Evolutionary conservation across 2,113 vertebrate species (phyloP), one percentile per base, ranked within the genome.

Genomic region (Hemibagrus wyckioides): DNA sequence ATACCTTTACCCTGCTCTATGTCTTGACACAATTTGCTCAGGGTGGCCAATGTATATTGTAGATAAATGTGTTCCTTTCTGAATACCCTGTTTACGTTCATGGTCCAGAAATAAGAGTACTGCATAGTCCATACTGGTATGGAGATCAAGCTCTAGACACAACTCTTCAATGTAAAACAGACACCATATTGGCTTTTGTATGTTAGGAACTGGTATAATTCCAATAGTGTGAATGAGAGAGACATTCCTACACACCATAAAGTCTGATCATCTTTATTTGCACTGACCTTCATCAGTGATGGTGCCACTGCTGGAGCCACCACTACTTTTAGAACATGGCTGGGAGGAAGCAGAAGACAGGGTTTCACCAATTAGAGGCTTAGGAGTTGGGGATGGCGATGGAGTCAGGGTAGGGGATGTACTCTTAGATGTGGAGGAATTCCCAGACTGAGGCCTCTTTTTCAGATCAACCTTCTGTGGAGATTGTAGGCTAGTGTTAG

Each of bases 381-480:
- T 92, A 36, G 97, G 90, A 84, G 97, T 4, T 82, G 96, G 80
- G 93, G 98, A 90, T 77, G 97, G 88, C 89, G 96, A 96, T 0
- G 98, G 98, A 0, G 98, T 99, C 80, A 99, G 95, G 6, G 98
- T 99, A 21, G 98, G 97, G 0, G 98, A 99, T 2, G 98, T 99
- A 93, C 98, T 99, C 92, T 99, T 99, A 85, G 98, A 99, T 0
- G 97, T 97, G 86, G 97, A 97, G 4, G 98, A 98, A 41, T 97
- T 96, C 80, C 97, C 97, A 7, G 98, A 99, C 0, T 94, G 95
- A 83, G 96, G 97, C 83, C 96, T 95, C 89, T 95, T 97, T 91
- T 91, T 96, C 21, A 95, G 90, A 30, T 99, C 97, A 90, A 95
- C 84, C 90, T 98, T 99, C 95, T 97, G 91, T 82, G 91, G 90